These are phyloP conservation scores for Arctia plantaginis DNA, from an alignment of 2,888 invertebrate genomes.

Conservation along the genomic window DNA sequence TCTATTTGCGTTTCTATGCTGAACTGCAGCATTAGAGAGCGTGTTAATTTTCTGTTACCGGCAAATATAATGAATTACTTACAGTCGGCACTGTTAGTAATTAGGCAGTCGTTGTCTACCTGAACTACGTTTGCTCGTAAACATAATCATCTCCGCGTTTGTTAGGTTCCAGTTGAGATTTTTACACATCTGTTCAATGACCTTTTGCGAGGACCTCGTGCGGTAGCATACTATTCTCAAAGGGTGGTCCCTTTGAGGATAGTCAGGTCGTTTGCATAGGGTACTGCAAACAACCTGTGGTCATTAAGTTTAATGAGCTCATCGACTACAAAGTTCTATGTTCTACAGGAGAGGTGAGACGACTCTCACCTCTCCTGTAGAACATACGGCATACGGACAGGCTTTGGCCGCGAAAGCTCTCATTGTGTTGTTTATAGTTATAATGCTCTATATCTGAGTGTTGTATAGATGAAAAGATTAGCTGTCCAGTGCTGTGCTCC, in stretches of 20 bases:
- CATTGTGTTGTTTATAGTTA: neutral
- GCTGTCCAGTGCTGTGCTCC: neutral
- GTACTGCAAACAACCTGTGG: neutral
- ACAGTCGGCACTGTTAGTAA: neutral
- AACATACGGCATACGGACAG: neutral
- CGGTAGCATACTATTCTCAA: neutral
- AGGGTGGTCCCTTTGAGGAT: neutral
- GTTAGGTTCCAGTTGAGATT: too few relatives aligned
- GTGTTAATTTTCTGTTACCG: neutral
- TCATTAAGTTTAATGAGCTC: neutral
- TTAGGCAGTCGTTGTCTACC: too few relatives aligned
- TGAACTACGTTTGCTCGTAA: too few relatives aligned
- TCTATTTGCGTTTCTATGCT: conserved; percentile 13
- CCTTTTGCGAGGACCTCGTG: neutral
- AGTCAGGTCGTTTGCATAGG: neutral
- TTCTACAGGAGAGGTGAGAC: neutral
- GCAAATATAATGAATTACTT: neutral
- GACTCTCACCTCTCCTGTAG: too few relatives aligned
- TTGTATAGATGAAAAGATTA: neutral
- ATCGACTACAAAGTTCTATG: neutral
- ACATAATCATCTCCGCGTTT: too few relatives aligned
- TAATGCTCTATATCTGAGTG: neutral
- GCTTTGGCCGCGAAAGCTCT: neutral
- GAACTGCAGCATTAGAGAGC: neutral
- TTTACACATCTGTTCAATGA: too few relatives aligned